Evolutionary conservation across 1,140 invertebrate species (phyloP), one percentile per base, ranked within the genome.

Genomic region (Drosophila ficusphila): DNA sequence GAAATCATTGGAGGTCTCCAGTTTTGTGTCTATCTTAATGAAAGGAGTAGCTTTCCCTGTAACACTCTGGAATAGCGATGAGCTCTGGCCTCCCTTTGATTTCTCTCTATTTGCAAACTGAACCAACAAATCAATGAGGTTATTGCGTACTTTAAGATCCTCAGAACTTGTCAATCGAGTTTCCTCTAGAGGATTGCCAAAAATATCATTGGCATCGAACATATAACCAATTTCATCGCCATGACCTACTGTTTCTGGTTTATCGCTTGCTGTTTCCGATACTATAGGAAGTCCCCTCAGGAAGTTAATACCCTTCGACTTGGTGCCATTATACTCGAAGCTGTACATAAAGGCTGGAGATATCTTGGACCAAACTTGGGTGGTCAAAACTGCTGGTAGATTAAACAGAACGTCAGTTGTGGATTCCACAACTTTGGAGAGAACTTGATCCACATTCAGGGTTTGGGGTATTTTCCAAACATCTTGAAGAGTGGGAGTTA

Each of bases 361-460:
- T 2, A 91, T 89, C 36, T 92, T 92, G 0, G 93, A 93, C 95
- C 95, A 96, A 5, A 93, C 91, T 33, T 94, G 90, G 0, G 94
- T 94, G 5, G 94, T 95, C 11, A 95, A 85, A 74, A 95, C 95
- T 1, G 95, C 95, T 0, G 95, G 95, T 16, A 95, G 93, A 71
- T 96, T 96, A 79, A 95, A 96, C 4, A 96, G 77, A 0, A 95
- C 95, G 82, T 96, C 95, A 2, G 92, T 92, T 5, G 93, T 91
- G 33, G 92, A 91, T 74, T 94, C 89, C 2, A 89, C 74, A 0
- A 93, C 90, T 47, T 91, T 91, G 7, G 79, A 46, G 9, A 91
- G 42, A 21, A 91, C 79, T 25, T 91, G 74, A 51, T 90, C 75
- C 4, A 90, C 14, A 31, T 83, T 79, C 0, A 91, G 42, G 0